Evolutionary conservation across 1,140 invertebrate genomes (phyloP), one percentile per base, ranked within the genome.

Genomic region (Nebria ingens): DNA sequence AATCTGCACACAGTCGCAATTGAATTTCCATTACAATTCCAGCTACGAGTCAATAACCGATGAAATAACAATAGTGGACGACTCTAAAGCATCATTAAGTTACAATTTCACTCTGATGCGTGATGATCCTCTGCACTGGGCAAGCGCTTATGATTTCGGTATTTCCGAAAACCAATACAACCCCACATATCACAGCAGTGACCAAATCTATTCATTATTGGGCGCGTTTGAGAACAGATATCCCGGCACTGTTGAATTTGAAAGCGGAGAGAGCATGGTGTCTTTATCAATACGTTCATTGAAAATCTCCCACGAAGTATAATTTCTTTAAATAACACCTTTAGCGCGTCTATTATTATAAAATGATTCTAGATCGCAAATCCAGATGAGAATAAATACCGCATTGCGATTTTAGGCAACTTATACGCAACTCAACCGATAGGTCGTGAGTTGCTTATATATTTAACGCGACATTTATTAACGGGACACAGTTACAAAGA

Each of bases 31-130:
- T n/a, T n/a, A n/a, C n/a, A n/a, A 56, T 70, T 70, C 22, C 65
- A 87, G 85, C 25, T 89, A 86, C 68, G 80, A 85, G 55, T 72
- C 75, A 25, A 62, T 80, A 19, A 83, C 79, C 0, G 73, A 79
- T 55, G 73, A 71, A 56, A 73, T 91, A 9, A 75, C 69, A 1
- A 80, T 95, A 1, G 82, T 84, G 1, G 61, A 68, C 34, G 63
- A 67, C 22, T 64, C 68, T 9, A 17, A 67, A n/a, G 80, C 78
- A 11, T 79, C 80, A 15, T 69, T 79, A 25, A 74, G 74, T 38
- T 62, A 89, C 19, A 92, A 95, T 71, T 89, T 95, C 61, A 88
- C 83, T 0, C 72, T 97, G 13, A 82, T 85, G 76, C 76, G 80
- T 45, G 81, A 87, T 64, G 82, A 89, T 66, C 77, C 83, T 0